These are phyloP conservation scores for Pomacea canaliculata DNA, from an alignment of 2,888 invertebrate species.

Conservation along the genomic window DNA sequence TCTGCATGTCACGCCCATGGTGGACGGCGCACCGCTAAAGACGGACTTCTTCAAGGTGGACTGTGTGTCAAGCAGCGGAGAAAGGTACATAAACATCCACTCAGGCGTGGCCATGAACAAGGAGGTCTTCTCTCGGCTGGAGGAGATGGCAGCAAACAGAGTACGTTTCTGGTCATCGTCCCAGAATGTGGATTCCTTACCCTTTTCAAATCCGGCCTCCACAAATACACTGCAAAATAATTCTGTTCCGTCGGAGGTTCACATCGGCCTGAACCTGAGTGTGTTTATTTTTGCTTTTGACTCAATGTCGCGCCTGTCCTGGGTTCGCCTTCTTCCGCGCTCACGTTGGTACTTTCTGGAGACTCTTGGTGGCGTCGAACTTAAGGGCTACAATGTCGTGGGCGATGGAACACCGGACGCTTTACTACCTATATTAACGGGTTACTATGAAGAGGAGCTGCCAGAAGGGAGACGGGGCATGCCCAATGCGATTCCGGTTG, in stretches of 20 bases:
- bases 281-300: constrained; percentile 75
- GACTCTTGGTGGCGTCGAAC: constrained; percentile 71
- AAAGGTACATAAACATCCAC: constrained; percentile 78
- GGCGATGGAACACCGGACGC: constrained; percentile 74
- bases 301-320: constrained; percentile 85
- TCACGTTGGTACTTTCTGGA: constrained; percentile 59
- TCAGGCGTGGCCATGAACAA: constrained; percentile 72
- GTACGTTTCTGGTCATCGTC: background rate
- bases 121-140: constrained; percentile 27
- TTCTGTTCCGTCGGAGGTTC: no score
- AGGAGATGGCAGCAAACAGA: background rate
- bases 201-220: no score
- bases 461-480: constrained; percentile 84
- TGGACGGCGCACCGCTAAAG: constrained; percentile 46
- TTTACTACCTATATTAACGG: constrained; percentile 87
- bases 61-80: constrained; percentile 54
- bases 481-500: constrained; percentile 77
- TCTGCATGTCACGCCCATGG: constrained; percentile 44
- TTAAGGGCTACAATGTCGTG: constrained; percentile 75
- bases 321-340: constrained; percentile 62
- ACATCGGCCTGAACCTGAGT: constrained; percentile 16
- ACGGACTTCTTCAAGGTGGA: constrained; percentile 62
- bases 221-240: no score
- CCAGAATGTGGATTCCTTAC: no score
- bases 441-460: constrained; percentile 83